These are phyloP conservation scores for Aplochiton taeniatus DNA, from an alignment of 2,797 vertebrate genomes.

Conservation along the genomic window DNA sequence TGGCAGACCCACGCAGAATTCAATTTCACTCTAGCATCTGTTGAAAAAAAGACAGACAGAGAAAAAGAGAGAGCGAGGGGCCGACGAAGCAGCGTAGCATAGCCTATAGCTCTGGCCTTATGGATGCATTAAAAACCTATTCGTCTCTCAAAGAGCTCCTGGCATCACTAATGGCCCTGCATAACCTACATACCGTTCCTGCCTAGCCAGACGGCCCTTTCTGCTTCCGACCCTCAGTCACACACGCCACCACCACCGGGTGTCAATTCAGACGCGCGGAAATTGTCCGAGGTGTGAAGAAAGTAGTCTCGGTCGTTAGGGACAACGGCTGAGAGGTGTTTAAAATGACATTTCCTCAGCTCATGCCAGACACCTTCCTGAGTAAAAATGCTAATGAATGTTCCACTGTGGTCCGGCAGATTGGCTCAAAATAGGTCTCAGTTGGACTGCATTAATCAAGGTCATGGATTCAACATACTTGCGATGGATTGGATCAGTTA, in stretches of 20 bases:
- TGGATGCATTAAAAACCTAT: slow-evolving; percentile 61
- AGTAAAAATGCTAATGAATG: slow-evolving; percentile 51
- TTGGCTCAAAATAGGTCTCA: slow-evolving; percentile 16
- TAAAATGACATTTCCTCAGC: slow-evolving; percentile 68
- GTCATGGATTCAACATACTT: slow-evolving; percentile 53
- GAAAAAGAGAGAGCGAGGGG: slow-evolving; percentile 14
- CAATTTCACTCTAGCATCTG: slow-evolving; percentile 63
- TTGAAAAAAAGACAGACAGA: slow-evolving; percentile 38
- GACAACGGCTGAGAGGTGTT: slow-evolving; percentile 57
- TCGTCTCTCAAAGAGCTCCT: slow-evolving; percentile 47
- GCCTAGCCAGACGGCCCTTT: slow-evolving; percentile 21
- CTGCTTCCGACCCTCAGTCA: not conserved
- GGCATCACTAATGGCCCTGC: slow-evolving; percentile 50
- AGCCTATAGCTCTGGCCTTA: slow-evolving; percentile 32
- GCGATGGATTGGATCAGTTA: no score
- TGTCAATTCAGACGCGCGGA: slow-evolving; percentile 65
- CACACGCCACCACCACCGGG: slow-evolving; percentile 35
- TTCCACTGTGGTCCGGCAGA: slow-evolving; percentile 17
- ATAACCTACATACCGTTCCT: slow-evolving; percentile 54
- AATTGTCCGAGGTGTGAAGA: slow-evolving; percentile 70
- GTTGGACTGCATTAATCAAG: slow-evolving; percentile 50
- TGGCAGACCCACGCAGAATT: slow-evolving; percentile 46
- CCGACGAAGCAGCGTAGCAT: slow-evolving; percentile 37
- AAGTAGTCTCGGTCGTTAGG: slow-evolving; percentile 57
- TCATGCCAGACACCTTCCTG: slow-evolving; percentile 57